Base-by-base conservation (phyloP, 2,888 invertebrate species). In the Eumacrocentrus americanus region DNA sequence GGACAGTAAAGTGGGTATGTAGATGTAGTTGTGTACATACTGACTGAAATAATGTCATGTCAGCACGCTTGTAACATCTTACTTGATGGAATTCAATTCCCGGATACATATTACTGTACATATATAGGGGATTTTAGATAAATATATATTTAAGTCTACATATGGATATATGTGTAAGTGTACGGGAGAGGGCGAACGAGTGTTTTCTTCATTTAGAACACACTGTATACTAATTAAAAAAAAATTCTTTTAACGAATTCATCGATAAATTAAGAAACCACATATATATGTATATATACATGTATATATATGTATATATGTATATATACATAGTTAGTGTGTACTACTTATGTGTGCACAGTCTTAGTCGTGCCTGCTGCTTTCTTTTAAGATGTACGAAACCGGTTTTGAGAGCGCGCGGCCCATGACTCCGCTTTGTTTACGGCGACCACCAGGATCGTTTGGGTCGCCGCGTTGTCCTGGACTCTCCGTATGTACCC, bases 391-490 rank as follows among this genome's bases (percentile, higher is more conserved):
- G 51, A 51, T 51, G 51, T 37, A 44, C 44, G 16, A 42, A 44
- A 53, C 54, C 44, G 44, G 44, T 54, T 42, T 44, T 44, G 25
- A 22, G 29, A 29, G 25, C 54, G 29, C 34, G 25, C 42, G 34
- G 34, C 54, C 44, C 54, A 42, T 44, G 54, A 54, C 44, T 54
- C 44, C 34, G 54, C 44, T 54, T 54, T 54, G 54, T 54, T 54
- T 54, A 54, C 54, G 29, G 54, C 54, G 54, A 54, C 54, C 54
- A 54, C 54, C 54, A 54, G 44, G 54, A 54, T 54, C 44, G 54
- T 44, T 46, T 42, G 54, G 29, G 54, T 22, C 53, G 29, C 53
- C 40, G 25, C 40, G 42, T 40, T 52, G 40, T 53, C 40, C 53
- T 51, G 51, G 34, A 34, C 51, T 53, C 12, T 42, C 20, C 34